Evolutionary conservation across 2,797 vertebrate genomes (phyloP).

Genomic region (Ctenopoma kingsleyae): DNA sequence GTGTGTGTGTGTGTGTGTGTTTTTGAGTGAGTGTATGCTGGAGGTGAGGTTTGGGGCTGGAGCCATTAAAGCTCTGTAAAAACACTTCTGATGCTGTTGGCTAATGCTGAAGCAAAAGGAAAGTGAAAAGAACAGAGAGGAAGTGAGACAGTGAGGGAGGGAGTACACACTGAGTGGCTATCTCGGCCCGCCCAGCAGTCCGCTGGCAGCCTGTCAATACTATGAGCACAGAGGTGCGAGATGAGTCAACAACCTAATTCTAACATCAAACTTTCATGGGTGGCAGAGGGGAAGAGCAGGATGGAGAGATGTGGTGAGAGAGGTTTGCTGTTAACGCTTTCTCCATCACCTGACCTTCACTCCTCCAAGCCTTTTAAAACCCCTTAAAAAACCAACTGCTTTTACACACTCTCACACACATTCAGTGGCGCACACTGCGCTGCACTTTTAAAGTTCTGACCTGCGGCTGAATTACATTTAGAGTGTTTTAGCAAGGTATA

Average conservation of each 20-base stretch:
- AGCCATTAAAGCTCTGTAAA: constrained; percentile 99
- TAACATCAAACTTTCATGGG: constrained; percentile 97
- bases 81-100: constrained; percentile 99
- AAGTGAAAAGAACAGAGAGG: constrained; percentile 56
- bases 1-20: constrained; percentile 18
- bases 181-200: constrained; percentile 89
- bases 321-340: constrained; percentile 77
- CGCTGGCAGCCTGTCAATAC: constrained; percentile 94
- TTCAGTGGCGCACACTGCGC: constrained; percentile 37
- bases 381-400: constrained; percentile 80
- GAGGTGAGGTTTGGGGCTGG: constrained; percentile 75
- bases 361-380: constrained; percentile 84
- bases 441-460: constrained; percentile 83
- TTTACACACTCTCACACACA: constrained; percentile 66
- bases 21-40: constrained; percentile 53
- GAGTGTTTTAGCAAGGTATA: constrained; percentile 80
- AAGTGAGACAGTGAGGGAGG: constrained; percentile 70
- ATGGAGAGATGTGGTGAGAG: constrained; percentile 73
- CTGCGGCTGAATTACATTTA: constrained; percentile 85
- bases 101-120: constrained; percentile 89
- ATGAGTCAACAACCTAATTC: constrained; percentile 99
- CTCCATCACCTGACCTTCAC: constrained; percentile 83
- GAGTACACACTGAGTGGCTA: constrained; percentile 83
- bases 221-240: constrained; percentile 94
- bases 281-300: constrained; percentile 71